phyloP scores from a whole-genome alignment of 1,140 invertebrate genomes.

The Drosophila trapezifrons region DNA sequence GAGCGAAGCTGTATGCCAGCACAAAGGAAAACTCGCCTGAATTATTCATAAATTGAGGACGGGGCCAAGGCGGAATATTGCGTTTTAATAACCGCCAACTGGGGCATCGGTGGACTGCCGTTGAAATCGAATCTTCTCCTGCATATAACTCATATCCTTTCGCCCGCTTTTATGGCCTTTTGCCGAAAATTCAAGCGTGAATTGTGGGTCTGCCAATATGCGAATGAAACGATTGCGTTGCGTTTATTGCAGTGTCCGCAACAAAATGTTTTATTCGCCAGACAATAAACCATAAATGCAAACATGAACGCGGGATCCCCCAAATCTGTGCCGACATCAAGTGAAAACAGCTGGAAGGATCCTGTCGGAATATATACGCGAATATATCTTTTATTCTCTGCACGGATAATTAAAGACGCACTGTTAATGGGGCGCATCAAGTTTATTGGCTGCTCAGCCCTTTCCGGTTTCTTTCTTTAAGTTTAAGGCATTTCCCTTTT shows the following conservation, averaged over 20 bases:
- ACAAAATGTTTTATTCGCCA: conserved; percentile 52
- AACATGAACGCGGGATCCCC: conserved; percentile 9
- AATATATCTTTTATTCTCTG: conserved; percentile 13
- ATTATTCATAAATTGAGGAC: conserved; percentile 39
- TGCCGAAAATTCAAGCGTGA: conserved; percentile 23
- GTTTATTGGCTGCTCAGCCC: conserved; percentile 28
- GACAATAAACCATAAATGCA: conserved; percentile 57
- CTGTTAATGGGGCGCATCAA: conserved; percentile 42
- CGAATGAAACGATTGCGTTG: conserved; percentile 8
- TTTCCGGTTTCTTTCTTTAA: neutral
- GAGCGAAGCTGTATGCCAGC: neutral
- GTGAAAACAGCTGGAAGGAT: conserved; percentile 27
- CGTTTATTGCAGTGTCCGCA: conserved; percentile 35
- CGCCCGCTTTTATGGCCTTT: conserved; percentile 19
- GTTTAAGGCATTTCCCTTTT: conserved; percentile 20
- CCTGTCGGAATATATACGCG: conserved; percentile 1
- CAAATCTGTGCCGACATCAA: conserved; percentile 22
- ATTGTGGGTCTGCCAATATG: conserved; percentile 18
- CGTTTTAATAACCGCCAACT: conserved; percentile 44
- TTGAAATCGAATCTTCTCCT: conserved; percentile 30
- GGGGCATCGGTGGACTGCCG: conserved; percentile 1
- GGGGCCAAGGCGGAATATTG: conserved; percentile 29
- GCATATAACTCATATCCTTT: conserved; percentile 18
- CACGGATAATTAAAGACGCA: conserved; percentile 42
- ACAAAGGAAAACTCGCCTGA: conserved; percentile 36